phyloP scores from a whole-genome alignment of 2,797 vertebrate genomes.

The Neomorphus geoffroyi region DNA sequence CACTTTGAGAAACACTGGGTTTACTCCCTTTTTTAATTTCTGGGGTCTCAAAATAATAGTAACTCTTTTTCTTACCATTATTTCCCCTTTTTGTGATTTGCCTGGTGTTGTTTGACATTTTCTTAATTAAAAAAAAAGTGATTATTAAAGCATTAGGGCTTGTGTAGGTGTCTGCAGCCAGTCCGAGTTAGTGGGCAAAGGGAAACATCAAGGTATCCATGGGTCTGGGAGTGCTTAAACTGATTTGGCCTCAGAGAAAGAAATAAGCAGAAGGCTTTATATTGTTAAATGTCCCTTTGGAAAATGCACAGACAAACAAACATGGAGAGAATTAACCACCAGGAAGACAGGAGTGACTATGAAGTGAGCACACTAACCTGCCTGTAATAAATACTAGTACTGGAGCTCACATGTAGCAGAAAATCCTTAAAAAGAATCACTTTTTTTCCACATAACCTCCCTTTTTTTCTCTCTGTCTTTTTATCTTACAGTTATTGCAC shows the following conservation, averaged over 20 bases:
- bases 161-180: neutral
- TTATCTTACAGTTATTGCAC: constrained; percentile 3
- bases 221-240: neutral
- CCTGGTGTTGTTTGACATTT: neutral
- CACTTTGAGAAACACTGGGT: neutral
- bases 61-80: neutral
- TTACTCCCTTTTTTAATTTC: neutral
- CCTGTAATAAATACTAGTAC: neutral
- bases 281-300: neutral
- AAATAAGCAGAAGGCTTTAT: neutral
- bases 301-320: neutral
- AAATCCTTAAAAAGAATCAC: neutral
- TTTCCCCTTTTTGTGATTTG: neutral
- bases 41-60: neutral
- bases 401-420: neutral
- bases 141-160: neutral
- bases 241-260: neutral
- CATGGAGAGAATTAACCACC: neutral
- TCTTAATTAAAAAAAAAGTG: neutral
- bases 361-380: neutral
- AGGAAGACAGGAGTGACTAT: neutral
- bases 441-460: neutral
- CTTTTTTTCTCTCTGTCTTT: neutral
- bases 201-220: neutral
- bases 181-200: neutral